A percentile compares a stretch with the other conserved stretches of the same genome.
Evolutionary conservation across 2,888 invertebrate species (phyloP).

Genomic region (Pristionchus maxplancki): DNA sequence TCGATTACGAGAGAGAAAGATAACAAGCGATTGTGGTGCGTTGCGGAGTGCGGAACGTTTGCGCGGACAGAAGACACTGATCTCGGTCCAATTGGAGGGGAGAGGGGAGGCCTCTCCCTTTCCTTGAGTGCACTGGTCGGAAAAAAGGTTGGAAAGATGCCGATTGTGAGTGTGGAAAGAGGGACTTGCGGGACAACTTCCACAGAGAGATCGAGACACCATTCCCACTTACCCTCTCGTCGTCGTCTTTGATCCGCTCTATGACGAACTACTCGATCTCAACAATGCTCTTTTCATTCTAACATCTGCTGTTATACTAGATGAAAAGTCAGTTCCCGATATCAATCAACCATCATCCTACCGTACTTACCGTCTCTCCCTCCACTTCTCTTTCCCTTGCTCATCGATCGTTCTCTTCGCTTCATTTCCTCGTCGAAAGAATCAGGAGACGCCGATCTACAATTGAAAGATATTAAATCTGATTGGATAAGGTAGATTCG

Average conservation of each 20-base stretch:
- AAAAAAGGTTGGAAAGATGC: background rate
- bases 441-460: slow-evolving; percentile 24
- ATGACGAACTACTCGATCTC: slow-evolving; percentile 5
- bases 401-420: slow-evolving; percentile 13
- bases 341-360: background rate
- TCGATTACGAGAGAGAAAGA: background rate
- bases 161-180: background rate
- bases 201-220: background rate
- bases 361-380: slow-evolving; percentile 7
- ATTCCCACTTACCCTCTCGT: background rate
- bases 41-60: background rate
- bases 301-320: background rate
- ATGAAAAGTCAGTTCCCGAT: background rate
- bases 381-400: background rate
- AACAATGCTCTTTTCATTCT: background rate
- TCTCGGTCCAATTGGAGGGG: background rate
- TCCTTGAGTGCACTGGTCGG: background rate
- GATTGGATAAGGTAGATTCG: background rate
- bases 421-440: slow-evolving; percentile 50
- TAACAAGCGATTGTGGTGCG: background rate
- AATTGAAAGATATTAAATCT: background rate
- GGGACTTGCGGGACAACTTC: background rate
- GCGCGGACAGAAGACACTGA: background rate
- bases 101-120: too few species aligned
- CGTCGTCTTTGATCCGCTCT: slow-evolving; percentile 16